Conservation (phyloP, 1,140 invertebrate genomes). For the Drosophila tani region DNA sequence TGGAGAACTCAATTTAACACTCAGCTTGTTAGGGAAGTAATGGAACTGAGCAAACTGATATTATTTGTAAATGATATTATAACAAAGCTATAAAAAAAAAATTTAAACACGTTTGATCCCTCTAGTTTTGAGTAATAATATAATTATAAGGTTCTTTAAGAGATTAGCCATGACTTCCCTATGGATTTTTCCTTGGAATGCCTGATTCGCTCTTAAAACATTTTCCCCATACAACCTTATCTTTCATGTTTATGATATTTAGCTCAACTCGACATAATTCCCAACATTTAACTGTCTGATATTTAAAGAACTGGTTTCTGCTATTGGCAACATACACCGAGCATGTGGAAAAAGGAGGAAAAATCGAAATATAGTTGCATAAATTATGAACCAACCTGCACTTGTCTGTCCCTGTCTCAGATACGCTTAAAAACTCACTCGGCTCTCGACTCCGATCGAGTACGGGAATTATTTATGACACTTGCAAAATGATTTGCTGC, state of each 20-base stretch:
- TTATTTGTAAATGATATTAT: not conserved
- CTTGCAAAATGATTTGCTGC: slow-evolving; percentile 60
- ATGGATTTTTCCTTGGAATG: not conserved
- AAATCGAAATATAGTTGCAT: slow-evolving; percentile 49
- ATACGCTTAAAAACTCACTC: slow-evolving; percentile 31
- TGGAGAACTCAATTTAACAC: slow-evolving; percentile 22
- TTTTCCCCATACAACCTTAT: slow-evolving; percentile 1
- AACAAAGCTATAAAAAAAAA: too few species aligned
- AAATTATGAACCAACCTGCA: slow-evolving; percentile 66
- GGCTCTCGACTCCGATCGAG: slow-evolving; percentile 30
- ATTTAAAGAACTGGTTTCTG: slow-evolving; percentile 33
- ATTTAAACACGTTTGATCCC: not conserved
- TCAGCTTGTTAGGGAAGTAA: not conserved
- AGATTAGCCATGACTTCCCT: too few species aligned
- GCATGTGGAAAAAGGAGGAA: not conserved
- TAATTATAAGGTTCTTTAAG: not conserved
- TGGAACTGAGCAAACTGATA: not conserved
- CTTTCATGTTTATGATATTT: not conserved
- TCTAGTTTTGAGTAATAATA: not conserved
- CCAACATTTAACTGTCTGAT: slow-evolving; percentile 16
- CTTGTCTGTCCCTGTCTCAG: slow-evolving; percentile 39
- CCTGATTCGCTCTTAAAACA: not conserved
- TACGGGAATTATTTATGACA: slow-evolving; percentile 64
- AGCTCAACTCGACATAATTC: slow-evolving; percentile 4
- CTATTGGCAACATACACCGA: slow-evolving; percentile 3